Conservation (phyloP, 2,888 invertebrate genomes). For the Lycocerus yunnanus region DNA sequence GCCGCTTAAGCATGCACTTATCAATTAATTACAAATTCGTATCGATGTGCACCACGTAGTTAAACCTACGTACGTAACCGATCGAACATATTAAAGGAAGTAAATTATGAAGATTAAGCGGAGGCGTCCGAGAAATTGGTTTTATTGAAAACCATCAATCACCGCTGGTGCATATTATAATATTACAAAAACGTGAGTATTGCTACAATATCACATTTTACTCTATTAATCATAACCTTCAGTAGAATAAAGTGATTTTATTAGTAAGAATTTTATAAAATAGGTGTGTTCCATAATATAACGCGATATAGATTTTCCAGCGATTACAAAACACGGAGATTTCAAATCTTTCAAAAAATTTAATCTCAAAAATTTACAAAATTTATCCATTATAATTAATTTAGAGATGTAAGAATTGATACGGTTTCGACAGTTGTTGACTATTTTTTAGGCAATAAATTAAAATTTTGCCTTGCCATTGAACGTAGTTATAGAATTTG, state of each 20-base stretch:
- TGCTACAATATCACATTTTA: background rate
- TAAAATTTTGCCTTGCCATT: background rate
- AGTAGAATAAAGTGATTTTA: background rate
- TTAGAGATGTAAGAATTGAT: background rate
- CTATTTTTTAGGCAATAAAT: background rate
- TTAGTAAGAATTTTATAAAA: background rate
- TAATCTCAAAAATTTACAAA: constrained; percentile 1
- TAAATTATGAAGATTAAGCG: constrained; percentile 13
- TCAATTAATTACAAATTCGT: background rate
- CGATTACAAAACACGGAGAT: background rate
- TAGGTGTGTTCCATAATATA: background rate
- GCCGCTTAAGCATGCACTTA: background rate
- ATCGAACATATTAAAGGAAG: constrained; percentile 17
- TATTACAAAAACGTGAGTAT: background rate
- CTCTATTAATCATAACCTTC: background rate
- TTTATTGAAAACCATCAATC: constrained; percentile 18
- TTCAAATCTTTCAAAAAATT: background rate
- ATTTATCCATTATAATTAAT: background rate
- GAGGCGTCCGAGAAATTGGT: constrained; percentile 22
- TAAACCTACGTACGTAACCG: constrained; percentile 4
- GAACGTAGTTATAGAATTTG: constrained; percentile 28
- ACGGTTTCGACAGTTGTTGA: background rate
- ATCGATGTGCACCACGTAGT: constrained; percentile 10
- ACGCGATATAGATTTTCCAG: background rate
- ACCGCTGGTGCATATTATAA: background rate